Evolutionary conservation across 2,797 vertebrate species (phyloP).

Genomic region (Sciaenops ocellatus): DNA sequence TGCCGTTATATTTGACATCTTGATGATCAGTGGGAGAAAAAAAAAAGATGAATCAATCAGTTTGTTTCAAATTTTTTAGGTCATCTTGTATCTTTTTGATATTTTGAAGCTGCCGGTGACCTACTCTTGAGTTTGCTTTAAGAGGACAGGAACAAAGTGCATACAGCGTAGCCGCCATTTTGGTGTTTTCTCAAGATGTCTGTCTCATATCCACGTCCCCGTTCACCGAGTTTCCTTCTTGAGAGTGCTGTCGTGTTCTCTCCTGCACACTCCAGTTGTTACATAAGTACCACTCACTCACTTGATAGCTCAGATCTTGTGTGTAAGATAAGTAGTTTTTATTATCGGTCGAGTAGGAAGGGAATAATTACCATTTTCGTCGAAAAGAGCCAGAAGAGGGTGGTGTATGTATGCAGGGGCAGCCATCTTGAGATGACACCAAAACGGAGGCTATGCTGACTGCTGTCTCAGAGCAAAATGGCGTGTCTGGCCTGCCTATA

Average conservation of each 20-base stretch:
- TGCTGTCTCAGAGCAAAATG: conserved; percentile 41
- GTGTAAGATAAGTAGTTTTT: conserved; percentile 33
- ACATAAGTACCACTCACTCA: conserved; percentile 33
- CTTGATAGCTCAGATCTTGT: conserved; percentile 16
- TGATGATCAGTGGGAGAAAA: neutral
- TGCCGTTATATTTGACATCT: neutral
- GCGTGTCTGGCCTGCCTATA: conserved; percentile 3
- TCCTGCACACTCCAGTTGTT: conserved; percentile 4
- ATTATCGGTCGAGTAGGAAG: conserved; percentile 22
- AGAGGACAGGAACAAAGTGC: neutral
- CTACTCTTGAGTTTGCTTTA: neutral
- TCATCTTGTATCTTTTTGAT: neutral
- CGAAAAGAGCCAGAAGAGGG: conserved; percentile 1
- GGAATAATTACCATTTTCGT: conserved; percentile 17
- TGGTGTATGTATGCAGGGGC: conserved; percentile 31
- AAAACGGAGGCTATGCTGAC: conserved; percentile 66
- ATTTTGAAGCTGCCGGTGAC: neutral
- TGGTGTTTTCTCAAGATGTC: conserved; percentile 42
- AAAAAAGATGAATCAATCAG: neutral
- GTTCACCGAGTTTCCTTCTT: conserved; percentile 8
- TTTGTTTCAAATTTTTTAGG: neutral
- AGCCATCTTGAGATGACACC: conserved; percentile 67
- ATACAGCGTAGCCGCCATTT: conserved; percentile 45
- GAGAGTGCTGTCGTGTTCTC: conserved; percentile 2
- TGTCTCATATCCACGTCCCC: neutral